Evolutionary conservation across 64 coral and sea anemone genomes (phyloP), one percentile per base, ranked within the genome.

Genomic region (Dendronephthya gigantea): DNA sequence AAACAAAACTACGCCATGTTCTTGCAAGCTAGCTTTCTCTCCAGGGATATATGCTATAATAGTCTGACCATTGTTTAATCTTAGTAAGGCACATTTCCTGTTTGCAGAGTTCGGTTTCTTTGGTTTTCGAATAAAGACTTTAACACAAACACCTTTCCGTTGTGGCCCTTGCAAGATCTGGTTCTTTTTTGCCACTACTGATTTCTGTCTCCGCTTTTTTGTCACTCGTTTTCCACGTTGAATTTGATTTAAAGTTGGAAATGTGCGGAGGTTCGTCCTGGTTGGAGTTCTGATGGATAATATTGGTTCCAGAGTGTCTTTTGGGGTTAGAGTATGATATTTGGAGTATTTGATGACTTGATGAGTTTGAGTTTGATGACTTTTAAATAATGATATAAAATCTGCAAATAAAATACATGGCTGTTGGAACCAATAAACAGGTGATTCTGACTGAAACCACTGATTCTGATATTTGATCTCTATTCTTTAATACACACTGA

Each of bases 21-120:
- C 95, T 38, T 98, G 95, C 31, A 98, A 83, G 31, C 84, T 90
- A 3, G 89, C 95, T 91, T 85, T 85, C 58, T 98, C 87, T 19
- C 88, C 89, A 56, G 95, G 95, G 22, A 98, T 98, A 58, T 98
- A 98, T 2, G 95, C 92, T 34, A 92, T 89, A 35, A 98, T 98
- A 31, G 90, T 91, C 56, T 93, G 93, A 7, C 95, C 92, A 92
- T 91, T 93, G 52, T 92, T 98, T 0, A 98, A 68, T 48, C 91
- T 98, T 37, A 98, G 35, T 43, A 98, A 72, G 9, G 95, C 95
- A 90, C 95, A 98, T 82, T 98, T 98, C 13, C 95, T 89, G 34
- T 98, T 90, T 27, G 92, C 95, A 19, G 95, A 98, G 59, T 98
- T 98, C 5, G 95, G 95, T 79, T 98, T 98, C 84, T 98, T 98